Evolutionary conservation across 2,797 vertebrate genomes (phyloP).

Genomic region (Leucoraja ocellata): DNA sequence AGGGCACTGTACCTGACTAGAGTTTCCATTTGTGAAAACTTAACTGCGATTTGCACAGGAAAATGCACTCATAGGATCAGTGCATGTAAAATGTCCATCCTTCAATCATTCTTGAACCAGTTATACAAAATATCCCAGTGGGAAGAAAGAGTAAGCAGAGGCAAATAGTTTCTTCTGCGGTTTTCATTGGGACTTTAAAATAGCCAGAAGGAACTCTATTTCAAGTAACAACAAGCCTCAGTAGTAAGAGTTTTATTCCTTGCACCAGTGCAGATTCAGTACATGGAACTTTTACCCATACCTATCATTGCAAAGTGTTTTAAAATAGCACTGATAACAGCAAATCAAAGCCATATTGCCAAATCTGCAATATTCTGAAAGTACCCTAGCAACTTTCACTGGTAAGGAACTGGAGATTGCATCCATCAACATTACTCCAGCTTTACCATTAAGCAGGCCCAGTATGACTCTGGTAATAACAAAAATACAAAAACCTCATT

Average conservation of each 20-base stretch:
- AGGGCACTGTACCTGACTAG: neutral
- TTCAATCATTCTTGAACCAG: neutral
- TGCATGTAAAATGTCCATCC: neutral
- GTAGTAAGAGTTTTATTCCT: neutral
- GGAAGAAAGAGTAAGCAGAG: neutral
- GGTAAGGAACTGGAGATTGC: neutral
- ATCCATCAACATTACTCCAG: neutral
- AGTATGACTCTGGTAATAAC: neutral
- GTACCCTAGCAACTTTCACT: neutral
- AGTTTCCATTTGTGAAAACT: neutral
- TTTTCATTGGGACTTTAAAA: neutral
- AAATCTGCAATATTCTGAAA: neutral
- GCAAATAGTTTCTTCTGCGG: neutral
- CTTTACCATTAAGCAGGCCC: neutral
- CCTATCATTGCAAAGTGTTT: neutral
- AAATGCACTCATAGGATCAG: neutral
- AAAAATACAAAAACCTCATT: neutral
- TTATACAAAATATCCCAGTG: neutral
- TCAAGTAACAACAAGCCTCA: neutral
- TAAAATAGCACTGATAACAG: neutral
- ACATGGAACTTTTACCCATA: neutral
- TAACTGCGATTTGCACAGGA: neutral
- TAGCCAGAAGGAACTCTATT: neutral
- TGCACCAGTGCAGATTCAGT: neutral
- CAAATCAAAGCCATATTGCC: neutral